These are phyloP conservation scores for Rhinatrema bivittatum DNA, from an alignment of 2,797 vertebrate genomes.

Conservation along the genomic window DNA sequence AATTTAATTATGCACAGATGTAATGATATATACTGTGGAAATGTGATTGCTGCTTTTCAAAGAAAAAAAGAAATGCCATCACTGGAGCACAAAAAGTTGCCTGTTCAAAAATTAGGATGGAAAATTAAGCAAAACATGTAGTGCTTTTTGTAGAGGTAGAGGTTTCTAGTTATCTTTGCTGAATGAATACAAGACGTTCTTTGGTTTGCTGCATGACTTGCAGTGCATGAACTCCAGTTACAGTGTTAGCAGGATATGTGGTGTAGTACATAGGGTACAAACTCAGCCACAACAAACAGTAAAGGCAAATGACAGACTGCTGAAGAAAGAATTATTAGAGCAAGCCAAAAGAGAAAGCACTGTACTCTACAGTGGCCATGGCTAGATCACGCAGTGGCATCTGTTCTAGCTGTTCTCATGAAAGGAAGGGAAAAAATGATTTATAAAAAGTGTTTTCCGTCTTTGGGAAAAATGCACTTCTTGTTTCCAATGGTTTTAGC, in stretches of 20 bases:
- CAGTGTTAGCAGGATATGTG: neutral
- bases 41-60: constrained; percentile 10
- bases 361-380: too few species aligned
- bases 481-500: constrained; percentile 50
- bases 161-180: constrained; percentile 9
- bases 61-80: neutral
- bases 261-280: neutral
- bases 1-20: constrained; percentile 8
- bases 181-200: too few species aligned
- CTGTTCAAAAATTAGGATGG: constrained; percentile 1
- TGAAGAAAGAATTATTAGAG: constrained; percentile 4
- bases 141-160: neutral
- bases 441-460: constrained; percentile 39
- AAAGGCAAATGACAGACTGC: neutral
- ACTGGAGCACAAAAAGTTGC: rapidly evolving
- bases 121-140: constrained; percentile 4
- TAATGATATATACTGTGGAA: too few species aligned
- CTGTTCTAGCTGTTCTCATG: too few species aligned
- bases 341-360: constrained; percentile 13
- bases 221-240: neutral
- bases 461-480: constrained; percentile 38
- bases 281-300: neutral
- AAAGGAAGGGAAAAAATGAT: constrained; percentile 27
- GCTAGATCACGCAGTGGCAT: too few species aligned
- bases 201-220: constrained; percentile 4